These are phyloP conservation scores for Apodemia mormo DNA, from an alignment of 2,888 invertebrate species.

Conservation along the genomic window DNA sequence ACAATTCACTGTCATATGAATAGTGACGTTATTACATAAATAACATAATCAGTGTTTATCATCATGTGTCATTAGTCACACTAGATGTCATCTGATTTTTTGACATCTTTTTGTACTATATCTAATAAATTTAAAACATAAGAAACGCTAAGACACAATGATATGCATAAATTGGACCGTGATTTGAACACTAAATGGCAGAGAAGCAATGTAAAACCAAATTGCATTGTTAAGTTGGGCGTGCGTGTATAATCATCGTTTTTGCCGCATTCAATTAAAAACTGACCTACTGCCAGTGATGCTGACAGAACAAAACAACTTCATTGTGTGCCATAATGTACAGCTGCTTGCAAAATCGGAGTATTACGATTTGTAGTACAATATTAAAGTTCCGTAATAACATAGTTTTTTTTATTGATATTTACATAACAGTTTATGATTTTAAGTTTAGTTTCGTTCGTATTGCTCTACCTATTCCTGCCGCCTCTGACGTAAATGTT, in stretches of 20 bases:
- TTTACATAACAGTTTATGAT: too few species aligned
- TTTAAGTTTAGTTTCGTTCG: too few species aligned
- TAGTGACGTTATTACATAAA: too few species aligned
- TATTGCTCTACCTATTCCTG: too few species aligned
- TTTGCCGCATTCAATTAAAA: constrained; percentile 75
- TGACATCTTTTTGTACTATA: neutral
- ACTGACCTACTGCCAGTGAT: constrained; percentile 64
- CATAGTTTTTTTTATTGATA: too few species aligned
- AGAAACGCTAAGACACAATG: constrained; percentile 11
- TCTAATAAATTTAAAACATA: neutral
- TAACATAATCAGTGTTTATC: too few species aligned
- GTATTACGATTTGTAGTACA: neutral
- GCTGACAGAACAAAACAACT: constrained; percentile 51
- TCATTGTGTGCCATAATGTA: constrained; percentile 40
- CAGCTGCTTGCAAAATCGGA: constrained; percentile 32
- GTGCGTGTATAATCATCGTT: constrained; percentile 75
- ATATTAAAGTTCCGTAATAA: too few species aligned
- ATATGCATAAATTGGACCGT: constrained; percentile 37
- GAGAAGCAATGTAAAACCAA: constrained; percentile 50
- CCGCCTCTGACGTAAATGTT: too few species aligned
- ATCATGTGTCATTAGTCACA: too few species aligned
- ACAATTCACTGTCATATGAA: too few species aligned
- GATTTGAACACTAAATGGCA: constrained; percentile 35
- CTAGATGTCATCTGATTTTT: too few species aligned
- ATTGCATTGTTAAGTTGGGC: constrained; percentile 56